Evolutionary conservation across 2,888 invertebrate species (phyloP).

Genomic region (Clostera curtula): DNA sequence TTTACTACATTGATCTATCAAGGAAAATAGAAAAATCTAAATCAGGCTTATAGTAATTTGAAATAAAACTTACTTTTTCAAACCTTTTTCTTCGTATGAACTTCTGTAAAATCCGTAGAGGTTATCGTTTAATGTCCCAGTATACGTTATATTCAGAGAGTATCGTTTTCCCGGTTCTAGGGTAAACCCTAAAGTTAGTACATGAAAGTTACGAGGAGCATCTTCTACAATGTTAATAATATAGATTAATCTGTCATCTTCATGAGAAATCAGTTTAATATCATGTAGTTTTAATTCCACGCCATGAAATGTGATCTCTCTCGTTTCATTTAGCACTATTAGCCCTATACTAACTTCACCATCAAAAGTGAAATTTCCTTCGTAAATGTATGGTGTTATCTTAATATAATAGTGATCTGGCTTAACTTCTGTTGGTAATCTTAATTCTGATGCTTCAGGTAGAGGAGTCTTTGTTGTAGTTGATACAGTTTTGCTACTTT

Average conservation of each 20-base stretch:
- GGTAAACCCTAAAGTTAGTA: conserved; percentile 75
- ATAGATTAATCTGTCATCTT: conserved; percentile 38
- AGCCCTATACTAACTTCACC: conserved; percentile 80
- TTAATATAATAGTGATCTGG: conserved; percentile 82
- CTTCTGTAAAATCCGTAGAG: conserved; percentile 89
- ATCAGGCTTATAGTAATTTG: neutral
- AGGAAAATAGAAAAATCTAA: too few species aligned
- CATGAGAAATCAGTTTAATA: conserved; percentile 66
- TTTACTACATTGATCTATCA: too few species aligned
- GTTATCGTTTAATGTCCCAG: conserved; percentile 83
- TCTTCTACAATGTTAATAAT: conserved; percentile 68
- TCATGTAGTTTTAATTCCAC: conserved; percentile 79
- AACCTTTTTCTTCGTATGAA: conserved; percentile 81
- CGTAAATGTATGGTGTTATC: conserved; percentile 81
- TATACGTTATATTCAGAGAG: conserved; percentile 79
- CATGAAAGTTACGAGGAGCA: conserved; percentile 79
- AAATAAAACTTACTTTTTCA: conserved; percentile 75
- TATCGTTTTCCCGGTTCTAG: conserved; percentile 78
- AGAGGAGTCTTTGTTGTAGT: conserved; percentile 30
- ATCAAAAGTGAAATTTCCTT: conserved; percentile 86
- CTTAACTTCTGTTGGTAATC: conserved; percentile 79
- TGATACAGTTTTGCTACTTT: conserved; percentile 48
- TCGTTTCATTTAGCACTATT: conserved; percentile 75
- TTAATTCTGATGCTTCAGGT: conserved; percentile 64
- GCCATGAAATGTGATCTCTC: conserved; percentile 84